phyloP scores from a whole-genome alignment of 2,888 invertebrate genomes.

The Torymus texanus region DNA sequence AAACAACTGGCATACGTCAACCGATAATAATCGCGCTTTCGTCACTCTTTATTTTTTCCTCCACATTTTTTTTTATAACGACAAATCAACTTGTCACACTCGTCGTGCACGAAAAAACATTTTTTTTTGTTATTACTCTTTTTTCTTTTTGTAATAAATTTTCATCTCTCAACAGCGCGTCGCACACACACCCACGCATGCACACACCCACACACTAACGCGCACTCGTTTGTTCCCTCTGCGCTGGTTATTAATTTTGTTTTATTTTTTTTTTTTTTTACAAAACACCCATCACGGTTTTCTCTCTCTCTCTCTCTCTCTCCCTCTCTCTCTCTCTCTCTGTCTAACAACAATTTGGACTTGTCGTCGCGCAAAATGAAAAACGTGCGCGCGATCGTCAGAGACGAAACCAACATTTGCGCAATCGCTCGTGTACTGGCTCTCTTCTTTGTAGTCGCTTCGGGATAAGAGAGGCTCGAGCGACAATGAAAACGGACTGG shows the following conservation, averaged over 20 bases:
- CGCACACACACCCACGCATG: slow-evolving; percentile 19
- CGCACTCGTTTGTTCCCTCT: background rate
- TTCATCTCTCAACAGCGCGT: slow-evolving; percentile 36
- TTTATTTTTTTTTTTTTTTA: slow-evolving; percentile 30
- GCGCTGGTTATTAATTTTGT: background rate
- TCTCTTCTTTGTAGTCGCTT: background rate
- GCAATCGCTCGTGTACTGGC: slow-evolving; percentile 2
- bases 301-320: no score
- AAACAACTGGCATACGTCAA: slow-evolving; percentile 38
- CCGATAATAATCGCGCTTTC: slow-evolving; percentile 32
- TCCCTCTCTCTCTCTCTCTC: no score
- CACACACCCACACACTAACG: background rate
- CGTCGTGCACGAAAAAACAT: slow-evolving; percentile 41
- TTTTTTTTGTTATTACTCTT: slow-evolving; percentile 40
- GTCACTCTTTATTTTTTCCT: no score
- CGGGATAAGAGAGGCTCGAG: background rate
- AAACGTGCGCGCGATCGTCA: slow-evolving; percentile 7
- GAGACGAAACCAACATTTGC: slow-evolving; percentile 27
- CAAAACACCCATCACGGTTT: slow-evolving; percentile 1
- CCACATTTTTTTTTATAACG: slow-evolving; percentile 18
- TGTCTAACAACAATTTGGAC: no score
- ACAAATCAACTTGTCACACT: slow-evolving; percentile 42
- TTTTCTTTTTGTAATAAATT: slow-evolving; percentile 35
- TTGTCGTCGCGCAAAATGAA: slow-evolving; percentile 16
- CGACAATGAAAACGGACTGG: slow-evolving; percentile 18